Conservation (phyloP, 2,888 invertebrate species). For the Cyaniris semiargus region DNA sequence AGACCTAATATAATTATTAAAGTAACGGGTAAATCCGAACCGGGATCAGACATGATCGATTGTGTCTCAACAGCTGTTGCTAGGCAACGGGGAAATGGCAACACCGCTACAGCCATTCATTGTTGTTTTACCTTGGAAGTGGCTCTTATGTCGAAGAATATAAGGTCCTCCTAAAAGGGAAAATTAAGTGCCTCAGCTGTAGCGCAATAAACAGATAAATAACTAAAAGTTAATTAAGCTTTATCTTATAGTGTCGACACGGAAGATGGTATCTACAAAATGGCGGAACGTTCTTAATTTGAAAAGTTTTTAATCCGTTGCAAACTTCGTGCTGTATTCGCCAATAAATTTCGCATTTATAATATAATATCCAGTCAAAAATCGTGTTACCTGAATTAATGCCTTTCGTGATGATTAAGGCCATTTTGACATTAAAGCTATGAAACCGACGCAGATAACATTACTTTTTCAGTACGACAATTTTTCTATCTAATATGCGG, state of each 20-base stretch:
- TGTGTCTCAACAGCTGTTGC: conserved; percentile 11
- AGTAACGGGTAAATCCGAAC: conserved; percentile 12
- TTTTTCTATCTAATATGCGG: too few species aligned
- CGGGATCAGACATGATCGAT: conserved; percentile 12
- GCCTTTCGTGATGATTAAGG: too few species aligned
- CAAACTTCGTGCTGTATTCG: background rate
- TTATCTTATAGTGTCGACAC: conserved; percentile 53
- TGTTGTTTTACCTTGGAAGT: background rate
- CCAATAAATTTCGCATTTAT: too few species aligned
- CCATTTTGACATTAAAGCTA: too few species aligned
- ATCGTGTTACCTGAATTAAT: too few species aligned
- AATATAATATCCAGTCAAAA: too few species aligned
- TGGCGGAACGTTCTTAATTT: conserved; percentile 44
- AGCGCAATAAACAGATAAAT: conserved; percentile 75
- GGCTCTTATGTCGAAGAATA: background rate
- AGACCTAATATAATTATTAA: background rate
- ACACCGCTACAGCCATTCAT: conserved; percentile 53
- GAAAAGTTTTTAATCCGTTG: conserved; percentile 16
- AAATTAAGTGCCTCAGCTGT: background rate
- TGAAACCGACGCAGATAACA: too few species aligned
- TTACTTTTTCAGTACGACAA: too few species aligned
- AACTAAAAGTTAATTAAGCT: conserved; percentile 77
- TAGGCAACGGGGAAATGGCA: conserved; percentile 14
- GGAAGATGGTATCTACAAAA: conserved; percentile 51
- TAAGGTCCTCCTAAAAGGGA: too few species aligned